Percentiles rank a stretch among this genome's conserved stretches.
Evolutionary conservation across 2,888 invertebrate species (phyloP).

Genomic region (Stenotaenia linearis): DNA sequence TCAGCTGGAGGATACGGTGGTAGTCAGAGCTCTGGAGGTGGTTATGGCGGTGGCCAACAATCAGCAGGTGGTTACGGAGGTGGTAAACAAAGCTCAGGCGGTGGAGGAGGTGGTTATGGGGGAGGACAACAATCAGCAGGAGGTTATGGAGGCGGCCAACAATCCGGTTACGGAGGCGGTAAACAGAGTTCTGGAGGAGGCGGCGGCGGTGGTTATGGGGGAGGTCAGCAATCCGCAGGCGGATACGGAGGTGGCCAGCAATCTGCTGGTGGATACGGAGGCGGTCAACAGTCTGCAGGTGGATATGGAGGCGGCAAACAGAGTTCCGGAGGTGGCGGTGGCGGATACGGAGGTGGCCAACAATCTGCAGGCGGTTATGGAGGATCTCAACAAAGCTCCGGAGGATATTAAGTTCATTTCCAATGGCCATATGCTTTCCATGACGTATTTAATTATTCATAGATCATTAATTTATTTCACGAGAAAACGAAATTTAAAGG

Average conservation of each 20-base stretch:
- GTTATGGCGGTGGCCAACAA: background rate
- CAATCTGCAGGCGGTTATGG: too few species aligned
- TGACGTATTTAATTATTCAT: background rate
- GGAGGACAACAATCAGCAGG: too few species aligned
- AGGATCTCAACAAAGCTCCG: too few species aligned
- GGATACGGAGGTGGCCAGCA: constrained; percentile 1
- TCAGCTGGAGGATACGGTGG: too few species aligned
- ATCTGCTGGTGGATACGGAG: background rate
- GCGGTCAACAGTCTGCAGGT: background rate
- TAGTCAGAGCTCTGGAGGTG: background rate
- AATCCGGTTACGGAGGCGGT: too few species aligned
- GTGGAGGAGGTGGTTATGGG: too few species aligned
- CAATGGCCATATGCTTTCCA: background rate
- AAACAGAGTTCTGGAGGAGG: too few species aligned
- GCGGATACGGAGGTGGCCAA: background rate
- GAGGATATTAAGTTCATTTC: background rate
- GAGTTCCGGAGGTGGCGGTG: background rate
- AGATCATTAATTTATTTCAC: background rate
- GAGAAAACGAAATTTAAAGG: background rate
- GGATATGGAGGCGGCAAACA: background rate
- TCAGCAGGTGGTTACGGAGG: background rate
- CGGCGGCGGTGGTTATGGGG: background rate
- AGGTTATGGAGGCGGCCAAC: too few species aligned
- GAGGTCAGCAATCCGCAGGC: background rate
- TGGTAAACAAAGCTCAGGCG: background rate